Conservation (phyloP, 2,113 vertebrate species). For the Papio anubis region DNA sequence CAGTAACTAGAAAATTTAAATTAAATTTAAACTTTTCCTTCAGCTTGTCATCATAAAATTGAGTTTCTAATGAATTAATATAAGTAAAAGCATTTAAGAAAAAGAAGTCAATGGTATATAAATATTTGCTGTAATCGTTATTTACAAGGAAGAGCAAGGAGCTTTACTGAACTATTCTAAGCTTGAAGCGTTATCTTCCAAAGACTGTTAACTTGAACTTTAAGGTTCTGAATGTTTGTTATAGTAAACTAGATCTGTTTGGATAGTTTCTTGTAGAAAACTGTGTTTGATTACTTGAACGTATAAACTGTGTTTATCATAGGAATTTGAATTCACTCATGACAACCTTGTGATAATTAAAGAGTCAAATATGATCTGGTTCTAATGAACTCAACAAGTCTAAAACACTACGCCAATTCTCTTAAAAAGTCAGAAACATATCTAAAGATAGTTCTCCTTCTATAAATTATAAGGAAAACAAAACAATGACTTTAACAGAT, state of each 20-base stretch:
- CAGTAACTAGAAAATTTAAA: slow-evolving; percentile 37
- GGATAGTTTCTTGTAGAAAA: slow-evolving; percentile 32
- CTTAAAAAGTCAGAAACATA: neutral
- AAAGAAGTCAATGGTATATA: neutral
- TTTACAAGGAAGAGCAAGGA: slow-evolving; percentile 29
- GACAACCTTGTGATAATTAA: neutral
- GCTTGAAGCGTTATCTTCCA: neutral
- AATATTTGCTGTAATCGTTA: slow-evolving; percentile 66
- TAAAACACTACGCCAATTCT: neutral
- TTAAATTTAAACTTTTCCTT: slow-evolving; percentile 37
- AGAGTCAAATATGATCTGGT: neutral
- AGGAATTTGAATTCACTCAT: slow-evolving; percentile 17
- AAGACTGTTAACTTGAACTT: neutral
- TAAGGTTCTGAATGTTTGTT: slow-evolving; percentile 23
- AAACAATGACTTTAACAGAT: neutral
- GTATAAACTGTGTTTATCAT: slow-evolving; percentile 43
- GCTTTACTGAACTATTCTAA: neutral
- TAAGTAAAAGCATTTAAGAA: neutral
- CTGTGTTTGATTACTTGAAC: slow-evolving; percentile 33
- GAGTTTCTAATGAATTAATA: slow-evolving; percentile 53
- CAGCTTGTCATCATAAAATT: neutral
- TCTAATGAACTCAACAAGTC: neutral
- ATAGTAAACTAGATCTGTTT: neutral
- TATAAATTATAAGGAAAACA: neutral
- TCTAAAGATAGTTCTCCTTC: neutral